Evolutionary conservation across 2,113 vertebrate species (phyloP).

Genomic region (Nymphicus hollandicus): DNA sequence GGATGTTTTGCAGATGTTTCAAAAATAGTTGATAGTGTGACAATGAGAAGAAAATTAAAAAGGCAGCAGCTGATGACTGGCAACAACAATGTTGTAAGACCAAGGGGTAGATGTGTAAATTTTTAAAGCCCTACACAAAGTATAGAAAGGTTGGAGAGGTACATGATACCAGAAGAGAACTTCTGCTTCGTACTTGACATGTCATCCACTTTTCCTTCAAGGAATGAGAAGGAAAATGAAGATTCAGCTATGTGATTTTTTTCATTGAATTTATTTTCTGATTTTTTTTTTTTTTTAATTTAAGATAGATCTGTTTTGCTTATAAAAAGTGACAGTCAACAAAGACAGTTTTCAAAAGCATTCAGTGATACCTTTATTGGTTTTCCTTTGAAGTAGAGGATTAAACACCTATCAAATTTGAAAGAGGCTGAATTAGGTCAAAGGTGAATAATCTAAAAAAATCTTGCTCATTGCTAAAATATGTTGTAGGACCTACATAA

Average conservation of each 20-base stretch:
- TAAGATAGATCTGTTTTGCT: not conserved
- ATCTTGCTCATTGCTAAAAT: not conserved
- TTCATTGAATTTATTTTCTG: not conserved
- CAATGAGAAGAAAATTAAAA: not conserved
- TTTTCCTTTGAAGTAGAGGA: not conserved
- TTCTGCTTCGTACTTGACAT: not conserved
- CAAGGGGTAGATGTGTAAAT: not conserved
- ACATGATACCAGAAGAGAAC: not conserved
- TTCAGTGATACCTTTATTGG: not conserved
- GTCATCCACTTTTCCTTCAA: not conserved
- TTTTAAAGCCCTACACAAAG: not conserved
- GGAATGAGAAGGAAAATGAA: not conserved
- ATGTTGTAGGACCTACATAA: not conserved
- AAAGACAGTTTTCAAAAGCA: not conserved
- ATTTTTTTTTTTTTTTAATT: not conserved
- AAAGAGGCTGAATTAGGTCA: not conserved
- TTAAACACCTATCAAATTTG: not conserved
- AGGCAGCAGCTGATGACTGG: not conserved
- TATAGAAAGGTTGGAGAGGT: not conserved
- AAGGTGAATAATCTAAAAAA: not conserved
- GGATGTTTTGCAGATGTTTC: not conserved
- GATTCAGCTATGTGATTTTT: not conserved
- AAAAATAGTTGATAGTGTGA: not conserved
- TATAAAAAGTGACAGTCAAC: not conserved
- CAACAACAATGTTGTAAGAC: not conserved